These are phyloP conservation scores for Propsilocerus akamusi DNA, from an alignment of 1,140 invertebrate genomes.

Conservation along the genomic window DNA sequence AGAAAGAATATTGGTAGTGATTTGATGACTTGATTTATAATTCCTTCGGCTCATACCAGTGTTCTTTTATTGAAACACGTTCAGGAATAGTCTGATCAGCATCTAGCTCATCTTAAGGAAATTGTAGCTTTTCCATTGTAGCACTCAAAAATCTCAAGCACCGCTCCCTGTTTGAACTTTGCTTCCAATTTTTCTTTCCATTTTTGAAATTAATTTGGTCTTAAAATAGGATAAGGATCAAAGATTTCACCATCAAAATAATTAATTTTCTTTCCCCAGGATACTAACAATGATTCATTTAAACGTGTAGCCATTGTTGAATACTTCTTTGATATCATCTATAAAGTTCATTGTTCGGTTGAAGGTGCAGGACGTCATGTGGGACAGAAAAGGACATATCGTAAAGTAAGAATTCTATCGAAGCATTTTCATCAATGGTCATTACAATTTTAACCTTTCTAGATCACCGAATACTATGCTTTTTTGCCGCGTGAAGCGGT, in stretches of 20 bases:
- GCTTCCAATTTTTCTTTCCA: background rate
- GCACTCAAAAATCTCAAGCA: too few relatives aligned
- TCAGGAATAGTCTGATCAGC: too few relatives aligned
- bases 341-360: slow-evolving; percentile 82
- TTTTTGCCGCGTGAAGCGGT: slow-evolving; percentile 89
- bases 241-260: background rate
- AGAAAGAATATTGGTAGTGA: too few relatives aligned
- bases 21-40: too few relatives aligned
- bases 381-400: slow-evolving; percentile 87
- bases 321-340: slow-evolving; percentile 94
- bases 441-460: slow-evolving; percentile 22
- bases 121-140: too few relatives aligned
- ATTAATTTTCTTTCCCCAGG: slow-evolving; percentile 23
- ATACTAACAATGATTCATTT: slow-evolving; percentile 37
- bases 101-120: too few relatives aligned
- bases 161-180: background rate
- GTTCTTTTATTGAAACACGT: too few relatives aligned
- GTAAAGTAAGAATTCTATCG: slow-evolving; percentile 60
- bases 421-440: background rate
- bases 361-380: slow-evolving; percentile 82
- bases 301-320: slow-evolving; percentile 90
- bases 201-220: too few relatives aligned
- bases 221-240: too few relatives aligned
- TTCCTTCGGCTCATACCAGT: too few relatives aligned
- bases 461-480: slow-evolving; percentile 92